phyloP scores from a whole-genome alignment of 2,888 invertebrate genomes.

The Phanerotoma sp. region DNA sequence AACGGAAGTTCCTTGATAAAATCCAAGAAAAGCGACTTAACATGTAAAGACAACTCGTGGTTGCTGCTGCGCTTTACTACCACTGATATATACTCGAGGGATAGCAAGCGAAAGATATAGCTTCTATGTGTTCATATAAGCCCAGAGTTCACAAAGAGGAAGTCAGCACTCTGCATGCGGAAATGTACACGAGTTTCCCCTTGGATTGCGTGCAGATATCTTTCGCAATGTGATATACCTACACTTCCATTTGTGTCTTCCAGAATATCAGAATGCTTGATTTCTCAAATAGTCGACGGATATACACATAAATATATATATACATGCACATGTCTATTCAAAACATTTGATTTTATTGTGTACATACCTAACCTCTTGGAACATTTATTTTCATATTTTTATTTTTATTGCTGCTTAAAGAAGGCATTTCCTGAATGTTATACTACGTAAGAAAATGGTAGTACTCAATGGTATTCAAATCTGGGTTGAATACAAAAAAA shows the following conservation, averaged over 20 bases:
- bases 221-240: not conserved
- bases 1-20: not conserved
- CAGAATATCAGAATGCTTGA: not conserved
- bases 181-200: conserved; percentile 11
- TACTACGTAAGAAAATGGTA: too few species aligned
- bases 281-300: not conserved
- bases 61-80: not conserved
- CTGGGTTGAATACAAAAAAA: too few species aligned
- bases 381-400: too few species aligned
- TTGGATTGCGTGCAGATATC: conserved; percentile 7
- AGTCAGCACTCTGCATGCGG: conserved; percentile 8
- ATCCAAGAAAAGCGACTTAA: conserved; percentile 19
- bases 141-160: conserved; percentile 15
- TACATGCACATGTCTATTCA: too few species aligned
- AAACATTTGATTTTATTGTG: too few species aligned
- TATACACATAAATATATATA: not conserved
- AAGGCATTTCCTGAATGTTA: too few species aligned
- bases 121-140: not conserved
- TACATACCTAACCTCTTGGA: too few species aligned
- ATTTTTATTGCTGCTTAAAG: too few species aligned
- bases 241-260: not conserved
- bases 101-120: not conserved
- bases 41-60: not conserved
- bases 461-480: too few species aligned
- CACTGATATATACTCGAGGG: not conserved